Evolutionary conservation across 2,797 vertebrate species (phyloP), one percentile per base, ranked within the genome.

Genomic region (Bucorvus abyssinicus): DNA sequence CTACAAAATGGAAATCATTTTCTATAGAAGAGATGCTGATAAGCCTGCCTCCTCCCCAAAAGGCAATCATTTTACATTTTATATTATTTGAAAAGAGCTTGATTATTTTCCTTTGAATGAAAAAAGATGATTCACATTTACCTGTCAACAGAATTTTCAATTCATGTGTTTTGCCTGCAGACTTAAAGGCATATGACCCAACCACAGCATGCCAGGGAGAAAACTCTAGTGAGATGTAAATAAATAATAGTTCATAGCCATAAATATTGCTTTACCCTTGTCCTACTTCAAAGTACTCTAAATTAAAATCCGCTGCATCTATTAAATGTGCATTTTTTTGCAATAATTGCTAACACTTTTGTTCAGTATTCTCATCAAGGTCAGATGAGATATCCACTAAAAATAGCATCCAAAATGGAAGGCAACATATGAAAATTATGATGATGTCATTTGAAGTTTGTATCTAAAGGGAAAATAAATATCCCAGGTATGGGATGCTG

Each of bases 81-180:
- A 97, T 96, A 97, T 98, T 98, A 98, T 98, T 97, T 98, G 98
- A 98, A 98, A 98, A 97, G 98, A 98, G 97, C 98, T 97, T 98
- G 98, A 98, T 98, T 98, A 98, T 98, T 98, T 98, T 97, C 80
- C 86, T 97, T 97, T 97, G 95, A 98, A 96, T 90, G 95, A 97
- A 97, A 96, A 96, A 92, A 97, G 96, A 98, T 97, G 97, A 98
- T 97, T 98, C 97, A 96, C 96, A 97, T 97, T 97, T 98, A 98
- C 98, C 98, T 98, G 98, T 98, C 97, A 98, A 98, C 96, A 97
- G 84, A 97, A 97, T 97, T 97, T 96, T 96, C 89, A 95, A 94
- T 97, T 96, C 77, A 87, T 91, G 74, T 97, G 84, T 98, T 98
- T 97, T 12, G 56, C 94, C 61, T 97, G 87, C 85, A 77, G 95